Conservation (phyloP, 2,113 vertebrate species). For the Calonectris borealis region DNA sequence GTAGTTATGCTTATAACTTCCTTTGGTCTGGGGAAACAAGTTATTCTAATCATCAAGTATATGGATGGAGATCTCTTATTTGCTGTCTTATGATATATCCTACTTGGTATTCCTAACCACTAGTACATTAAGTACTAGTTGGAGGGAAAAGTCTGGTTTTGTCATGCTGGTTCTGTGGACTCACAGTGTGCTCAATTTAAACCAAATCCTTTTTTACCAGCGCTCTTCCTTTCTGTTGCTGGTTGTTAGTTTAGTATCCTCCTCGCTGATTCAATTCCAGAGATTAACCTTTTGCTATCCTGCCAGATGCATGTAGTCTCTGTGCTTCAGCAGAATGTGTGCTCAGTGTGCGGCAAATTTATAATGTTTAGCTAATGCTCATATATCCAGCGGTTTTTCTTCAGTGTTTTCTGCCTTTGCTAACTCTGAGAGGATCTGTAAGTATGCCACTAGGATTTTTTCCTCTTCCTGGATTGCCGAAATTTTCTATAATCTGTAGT, state of each 20-base stretch:
- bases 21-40: not conserved
- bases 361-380: not conserved
- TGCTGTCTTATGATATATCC: not conserved
- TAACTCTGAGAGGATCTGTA: not conserved
- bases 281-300: not conserved
- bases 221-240: not conserved
- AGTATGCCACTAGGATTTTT: not conserved
- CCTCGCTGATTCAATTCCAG: not conserved
- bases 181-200: not conserved
- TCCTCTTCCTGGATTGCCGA: not conserved
- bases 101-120: not conserved
- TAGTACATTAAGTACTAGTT: not conserved
- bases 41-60: not conserved
- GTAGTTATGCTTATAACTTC: not conserved
- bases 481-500: not conserved
- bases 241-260: not conserved
- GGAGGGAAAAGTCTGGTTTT: not conserved
- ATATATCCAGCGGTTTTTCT: not conserved
- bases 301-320: not conserved
- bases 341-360: not conserved
- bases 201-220: not conserved
- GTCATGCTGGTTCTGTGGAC: not conserved
- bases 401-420: not conserved
- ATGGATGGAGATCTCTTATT: not conserved
- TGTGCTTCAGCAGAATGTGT: not conserved